A percentile compares a stretch with the other conserved stretches of the same genome.
Conservation (phyloP, 2,888 invertebrate genomes). For the Onchidella celtica region DNA sequence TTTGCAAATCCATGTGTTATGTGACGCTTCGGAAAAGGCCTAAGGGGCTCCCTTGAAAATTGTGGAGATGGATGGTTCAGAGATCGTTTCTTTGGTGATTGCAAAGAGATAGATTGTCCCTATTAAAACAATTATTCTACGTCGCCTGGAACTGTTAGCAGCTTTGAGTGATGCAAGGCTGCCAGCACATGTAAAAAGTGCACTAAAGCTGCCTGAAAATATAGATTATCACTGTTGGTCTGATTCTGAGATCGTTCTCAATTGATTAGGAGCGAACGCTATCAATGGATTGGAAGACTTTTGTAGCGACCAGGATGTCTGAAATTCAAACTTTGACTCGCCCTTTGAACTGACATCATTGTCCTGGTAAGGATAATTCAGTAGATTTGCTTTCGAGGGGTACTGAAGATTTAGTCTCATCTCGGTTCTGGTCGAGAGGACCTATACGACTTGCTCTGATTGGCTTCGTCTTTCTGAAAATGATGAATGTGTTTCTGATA, state of each 20-base stretch:
- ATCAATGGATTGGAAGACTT: too few species aligned
- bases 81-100: slow-evolving; percentile 29
- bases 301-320: too few species aligned
- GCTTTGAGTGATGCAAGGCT: slow-evolving; percentile 43
- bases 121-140: slow-evolving; percentile 56
- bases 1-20: slow-evolving; percentile 54
- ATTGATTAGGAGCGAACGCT: slow-evolving; percentile 53
- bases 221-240: slow-evolving; percentile 15
- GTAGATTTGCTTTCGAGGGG: too few species aligned
- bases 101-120: slow-evolving; percentile 60
- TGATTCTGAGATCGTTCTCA: slow-evolving; percentile 47
- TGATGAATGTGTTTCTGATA: too few species aligned
- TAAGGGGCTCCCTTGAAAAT: slow-evolving; percentile 59
- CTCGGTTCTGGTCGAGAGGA: too few species aligned
- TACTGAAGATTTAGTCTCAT: too few species aligned
- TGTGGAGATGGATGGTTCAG: background rate
- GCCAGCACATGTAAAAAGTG: slow-evolving; percentile 47
- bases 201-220: slow-evolving; percentile 55
- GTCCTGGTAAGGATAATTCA: too few species aligned
- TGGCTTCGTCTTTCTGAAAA: too few species aligned
- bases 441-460: too few species aligned
- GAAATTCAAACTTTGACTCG: too few species aligned
- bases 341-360: too few species aligned
- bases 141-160: slow-evolving; percentile 46
- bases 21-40: slow-evolving; percentile 59